Evolutionary conservation across 2,797 vertebrate species (phyloP), one percentile per base, ranked within the genome.

Genomic region (Lycodopsis pacificus): DNA sequence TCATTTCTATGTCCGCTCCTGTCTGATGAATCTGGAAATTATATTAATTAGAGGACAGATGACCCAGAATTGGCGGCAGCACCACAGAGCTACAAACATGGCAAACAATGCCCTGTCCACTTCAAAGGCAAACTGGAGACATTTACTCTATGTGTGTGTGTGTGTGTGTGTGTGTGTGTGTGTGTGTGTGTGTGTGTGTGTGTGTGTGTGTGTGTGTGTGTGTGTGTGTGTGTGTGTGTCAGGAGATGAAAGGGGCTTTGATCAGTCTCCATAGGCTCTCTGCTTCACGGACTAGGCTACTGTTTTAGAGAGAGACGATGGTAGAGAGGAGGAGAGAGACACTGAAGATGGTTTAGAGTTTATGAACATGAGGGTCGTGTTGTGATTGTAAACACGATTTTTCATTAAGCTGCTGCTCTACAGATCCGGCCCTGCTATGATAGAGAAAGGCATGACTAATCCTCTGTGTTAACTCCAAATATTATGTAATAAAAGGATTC

Each of bases 391-490:
- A 84, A 86, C 71, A 77, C 67, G 11, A 4, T 73, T 46, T 75
- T 48, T 78, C 2, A 32, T 71, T 77, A 67, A 80, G 80, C 77
- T 74, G 59, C 34, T 73, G 57, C 20, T 61, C n/a, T 30, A 5
- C 38, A 75, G 15, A 59, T 34, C 38, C 6, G 46, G 46, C 48
- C 36, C 51, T 42, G 73, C 46, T 25, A 9, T 64, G 64, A 73
- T 59, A 54, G 46, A 74, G 38, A 40, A 66, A 72, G 77, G 78
- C 76, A 51, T 71, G 79, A 88, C 63, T 81, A 83, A 86, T 83
- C 76, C 61, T 75, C 61, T 84, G 70, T 84, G 79, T 73, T 59
- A 42, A 69, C 53, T 81, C 67, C 38, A 86, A 85, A 88, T 79
- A 86, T 86, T 81, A 86, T 30, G 13, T 79, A 83, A 89, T 40